A percentile compares a stretch with the other conserved stretches of the same genome.
Conservation (phyloP, 2,113 vertebrate genomes). For the Tamias sibiricus region DNA sequence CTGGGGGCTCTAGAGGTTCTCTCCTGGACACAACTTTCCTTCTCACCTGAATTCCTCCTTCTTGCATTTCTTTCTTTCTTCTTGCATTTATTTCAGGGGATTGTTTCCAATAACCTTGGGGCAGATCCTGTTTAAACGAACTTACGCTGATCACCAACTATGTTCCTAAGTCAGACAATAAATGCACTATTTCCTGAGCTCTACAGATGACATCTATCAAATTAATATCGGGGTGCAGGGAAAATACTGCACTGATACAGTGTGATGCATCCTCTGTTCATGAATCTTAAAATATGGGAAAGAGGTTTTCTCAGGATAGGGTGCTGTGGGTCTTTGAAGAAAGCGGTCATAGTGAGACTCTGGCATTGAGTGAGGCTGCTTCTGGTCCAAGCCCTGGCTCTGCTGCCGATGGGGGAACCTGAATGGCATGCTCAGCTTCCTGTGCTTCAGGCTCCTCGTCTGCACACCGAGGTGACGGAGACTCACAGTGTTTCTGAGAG, state of each 20-base stretch:
- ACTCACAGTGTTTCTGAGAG: neutral
- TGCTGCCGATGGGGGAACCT: neutral
- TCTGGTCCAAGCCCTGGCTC: neutral
- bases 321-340: neutral
- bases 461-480: neutral
- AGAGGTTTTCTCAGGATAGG: neutral
- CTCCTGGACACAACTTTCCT: neutral
- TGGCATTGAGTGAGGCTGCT: neutral
- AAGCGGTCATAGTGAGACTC: neutral
- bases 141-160: neutral
- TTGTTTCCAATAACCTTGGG: neutral
- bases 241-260: neutral
- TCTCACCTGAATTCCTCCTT: neutral
- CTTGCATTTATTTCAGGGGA: too few species aligned
- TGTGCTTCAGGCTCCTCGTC: neutral
- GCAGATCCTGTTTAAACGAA: neutral
- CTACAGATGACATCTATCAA: neutral
- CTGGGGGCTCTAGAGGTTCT: neutral
- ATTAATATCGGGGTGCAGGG: neutral
- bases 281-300: slow-evolving; percentile 23
- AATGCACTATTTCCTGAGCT: neutral
- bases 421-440: neutral
- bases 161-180: neutral
- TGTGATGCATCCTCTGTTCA: neutral
- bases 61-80: neutral